A percentile compares a stretch with the other conserved stretches of the same genome.
phyloP scores from a whole-genome alignment of 30 jellyfish, hydroid and myxozoan species.

The Haliclystus octoradiatus region DNA sequence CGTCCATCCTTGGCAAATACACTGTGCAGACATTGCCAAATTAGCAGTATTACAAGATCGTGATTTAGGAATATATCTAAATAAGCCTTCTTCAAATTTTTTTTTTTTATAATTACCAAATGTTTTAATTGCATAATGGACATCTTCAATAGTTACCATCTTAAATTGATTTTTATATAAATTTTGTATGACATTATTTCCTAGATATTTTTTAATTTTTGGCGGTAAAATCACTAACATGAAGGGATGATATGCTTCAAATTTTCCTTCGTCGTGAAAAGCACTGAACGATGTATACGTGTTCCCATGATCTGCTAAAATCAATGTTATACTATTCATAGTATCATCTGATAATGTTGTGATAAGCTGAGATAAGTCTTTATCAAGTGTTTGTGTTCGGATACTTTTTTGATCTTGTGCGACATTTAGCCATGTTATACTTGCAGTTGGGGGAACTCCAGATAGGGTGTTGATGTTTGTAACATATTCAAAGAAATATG shows the following conservation, averaged over 20 bases:
- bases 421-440: slow-evolving; percentile 31
- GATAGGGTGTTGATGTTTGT: slow-evolving; percentile 11
- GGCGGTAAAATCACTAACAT: slow-evolving; percentile 64
- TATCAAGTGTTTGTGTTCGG: slow-evolving; percentile 64
- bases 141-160: slow-evolving; percentile 53
- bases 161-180: slow-evolving; percentile 58
- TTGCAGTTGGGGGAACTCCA: not conserved
- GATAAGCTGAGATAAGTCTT: slow-evolving; percentile 40
- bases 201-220: slow-evolving; percentile 33
- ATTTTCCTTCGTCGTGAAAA: slow-evolving; percentile 65
- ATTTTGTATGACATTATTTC: slow-evolving; percentile 27
- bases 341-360: slow-evolving; percentile 15
- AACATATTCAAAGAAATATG: slow-evolving; percentile 35
- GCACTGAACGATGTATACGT: slow-evolving; percentile 54
- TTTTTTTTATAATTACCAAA: no score
- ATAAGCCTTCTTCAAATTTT: no score
- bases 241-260: slow-evolving; percentile 74
- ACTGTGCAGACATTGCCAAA: slow-evolving; percentile 66
- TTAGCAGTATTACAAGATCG: slow-evolving; percentile 49
- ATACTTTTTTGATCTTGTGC: slow-evolving; percentile 78
- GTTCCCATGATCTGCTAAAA: slow-evolving; percentile 90
- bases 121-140: slow-evolving; percentile 29
- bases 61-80: no score
- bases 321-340: slow-evolving; percentile 56
- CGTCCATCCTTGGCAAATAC: slow-evolving; percentile 84